Conservation (phyloP, 2,113 vertebrate genomes). For the Daboia siamensis region DNA sequence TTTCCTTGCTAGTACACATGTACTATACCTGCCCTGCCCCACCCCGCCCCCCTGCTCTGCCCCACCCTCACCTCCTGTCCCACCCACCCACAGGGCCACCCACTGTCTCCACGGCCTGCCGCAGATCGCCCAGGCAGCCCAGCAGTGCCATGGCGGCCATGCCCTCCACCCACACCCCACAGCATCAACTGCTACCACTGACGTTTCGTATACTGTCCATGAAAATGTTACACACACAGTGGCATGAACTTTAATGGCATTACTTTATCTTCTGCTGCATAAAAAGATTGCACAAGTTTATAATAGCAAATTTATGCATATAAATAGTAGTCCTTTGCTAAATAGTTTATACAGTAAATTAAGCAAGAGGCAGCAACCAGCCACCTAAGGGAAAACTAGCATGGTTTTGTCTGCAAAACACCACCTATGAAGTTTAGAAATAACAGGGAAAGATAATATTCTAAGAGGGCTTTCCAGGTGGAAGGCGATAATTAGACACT, state of each 20-base stretch:
- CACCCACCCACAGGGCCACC: too few relatives aligned
- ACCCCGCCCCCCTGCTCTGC: too few relatives aligned
- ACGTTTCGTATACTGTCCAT: not conserved
- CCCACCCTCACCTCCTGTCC: too few relatives aligned
- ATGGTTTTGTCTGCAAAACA: conserved; percentile 15
- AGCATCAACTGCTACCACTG: not conserved
- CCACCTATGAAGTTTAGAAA: conserved; percentile 1
- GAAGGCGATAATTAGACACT: not conserved
- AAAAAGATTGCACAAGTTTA: not conserved
- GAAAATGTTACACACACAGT: not conserved
- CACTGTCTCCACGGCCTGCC: too few relatives aligned
- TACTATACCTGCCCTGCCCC: not conserved
- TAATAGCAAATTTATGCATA: not conserved
- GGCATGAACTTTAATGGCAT: not conserved
- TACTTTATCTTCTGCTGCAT: not conserved
- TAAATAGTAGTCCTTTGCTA: conserved; percentile 2
- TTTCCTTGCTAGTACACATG: not conserved
- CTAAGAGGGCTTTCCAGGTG: conserved; percentile 27
- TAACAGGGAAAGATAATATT: conserved; percentile 8
- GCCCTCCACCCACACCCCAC: too few relatives aligned
- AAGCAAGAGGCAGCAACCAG: not conserved
- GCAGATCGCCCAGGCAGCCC: too few relatives aligned
- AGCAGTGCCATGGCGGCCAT: too few relatives aligned
- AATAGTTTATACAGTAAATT: not conserved
- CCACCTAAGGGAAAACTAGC: conserved; percentile 13